Conservation (phyloP, 2,113 vertebrate genomes). For the Cochlearius cochlearius region DNA sequence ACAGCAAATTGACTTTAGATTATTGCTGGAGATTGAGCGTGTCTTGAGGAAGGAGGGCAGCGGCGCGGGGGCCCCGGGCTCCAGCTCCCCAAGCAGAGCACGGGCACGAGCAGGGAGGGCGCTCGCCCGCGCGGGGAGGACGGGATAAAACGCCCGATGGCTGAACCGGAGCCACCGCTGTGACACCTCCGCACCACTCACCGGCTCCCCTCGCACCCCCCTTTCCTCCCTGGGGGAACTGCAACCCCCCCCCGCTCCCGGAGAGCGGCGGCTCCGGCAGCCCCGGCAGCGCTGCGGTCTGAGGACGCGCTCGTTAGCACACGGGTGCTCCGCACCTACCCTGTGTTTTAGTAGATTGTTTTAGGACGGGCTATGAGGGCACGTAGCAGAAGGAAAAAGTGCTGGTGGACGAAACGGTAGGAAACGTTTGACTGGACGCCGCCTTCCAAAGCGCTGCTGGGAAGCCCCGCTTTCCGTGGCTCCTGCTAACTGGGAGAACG, state of each 20-base stretch:
- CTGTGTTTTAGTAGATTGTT: too few relatives aligned
- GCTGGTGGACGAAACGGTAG: too few relatives aligned
- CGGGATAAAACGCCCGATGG: background rate
- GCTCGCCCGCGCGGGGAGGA: background rate
- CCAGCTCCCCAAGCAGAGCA: background rate
- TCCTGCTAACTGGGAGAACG: background rate
- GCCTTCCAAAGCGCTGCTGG: too few relatives aligned
- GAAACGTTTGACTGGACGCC: background rate
- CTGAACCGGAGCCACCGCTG: background rate
- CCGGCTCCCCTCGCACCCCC: background rate
- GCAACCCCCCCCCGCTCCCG: background rate
- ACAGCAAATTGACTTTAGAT: conserved; percentile 68
- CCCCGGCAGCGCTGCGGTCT: background rate
- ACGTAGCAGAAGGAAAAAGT: background rate
- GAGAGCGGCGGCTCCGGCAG: fast-evolving
- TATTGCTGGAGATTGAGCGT: conserved; percentile 42
- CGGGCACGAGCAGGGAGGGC: background rate
- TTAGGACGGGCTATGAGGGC: background rate
- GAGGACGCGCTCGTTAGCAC: background rate
- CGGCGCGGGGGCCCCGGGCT: background rate
- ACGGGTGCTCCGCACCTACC: background rate
- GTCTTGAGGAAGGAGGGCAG: background rate
- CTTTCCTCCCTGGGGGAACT: background rate
- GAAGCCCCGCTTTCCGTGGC: background rate
- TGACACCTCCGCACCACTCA: background rate